Conservation (phyloP, 2,888 invertebrate species). For the Euspilapteryx auroguttella region DNA sequence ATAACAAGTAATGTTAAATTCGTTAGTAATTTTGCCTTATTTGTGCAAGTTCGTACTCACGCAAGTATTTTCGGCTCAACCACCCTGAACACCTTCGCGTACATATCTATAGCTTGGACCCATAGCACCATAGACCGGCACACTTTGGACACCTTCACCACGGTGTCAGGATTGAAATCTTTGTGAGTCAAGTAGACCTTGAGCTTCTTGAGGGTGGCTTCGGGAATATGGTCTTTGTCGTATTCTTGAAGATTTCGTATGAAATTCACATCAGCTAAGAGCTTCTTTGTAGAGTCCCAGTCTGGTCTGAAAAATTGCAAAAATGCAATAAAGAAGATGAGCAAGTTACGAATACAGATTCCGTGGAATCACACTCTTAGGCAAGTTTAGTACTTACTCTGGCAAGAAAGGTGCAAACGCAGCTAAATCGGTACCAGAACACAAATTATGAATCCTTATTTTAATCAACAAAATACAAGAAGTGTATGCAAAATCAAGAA, state of each 20-base stretch:
- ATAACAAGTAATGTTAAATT: too few relatives aligned
- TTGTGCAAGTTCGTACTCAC: conserved; percentile 39
- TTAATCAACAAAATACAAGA: too few relatives aligned
- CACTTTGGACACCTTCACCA: conserved; percentile 79
- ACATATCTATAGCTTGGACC: conserved; percentile 90
- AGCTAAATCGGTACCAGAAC: too few relatives aligned
- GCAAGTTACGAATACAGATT: too few relatives aligned
- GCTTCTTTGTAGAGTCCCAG: conserved; percentile 81
- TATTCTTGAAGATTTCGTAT: conserved; percentile 80
- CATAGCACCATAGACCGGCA: conserved; percentile 90
- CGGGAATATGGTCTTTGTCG: conserved; percentile 85
- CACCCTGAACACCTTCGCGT: conserved; percentile 81
- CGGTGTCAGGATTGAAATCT: conserved; percentile 81
- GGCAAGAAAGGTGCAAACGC: too few relatives aligned
- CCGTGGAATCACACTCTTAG: too few relatives aligned
- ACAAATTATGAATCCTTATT: too few relatives aligned
- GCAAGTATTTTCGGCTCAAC: conserved; percentile 86
- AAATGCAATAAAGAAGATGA: too few relatives aligned
- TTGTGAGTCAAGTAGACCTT: conserved; percentile 83
- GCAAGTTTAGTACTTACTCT: too few relatives aligned
- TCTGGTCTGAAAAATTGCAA: conserved; percentile 69
- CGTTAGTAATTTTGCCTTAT: too few relatives aligned
- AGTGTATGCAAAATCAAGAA: too few relatives aligned
- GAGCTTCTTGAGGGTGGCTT: conserved; percentile 73
- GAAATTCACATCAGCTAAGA: conserved; percentile 83